Conservation (phyloP, 1,140 invertebrate genomes). For the Drosophila pallidifrons region DNA sequence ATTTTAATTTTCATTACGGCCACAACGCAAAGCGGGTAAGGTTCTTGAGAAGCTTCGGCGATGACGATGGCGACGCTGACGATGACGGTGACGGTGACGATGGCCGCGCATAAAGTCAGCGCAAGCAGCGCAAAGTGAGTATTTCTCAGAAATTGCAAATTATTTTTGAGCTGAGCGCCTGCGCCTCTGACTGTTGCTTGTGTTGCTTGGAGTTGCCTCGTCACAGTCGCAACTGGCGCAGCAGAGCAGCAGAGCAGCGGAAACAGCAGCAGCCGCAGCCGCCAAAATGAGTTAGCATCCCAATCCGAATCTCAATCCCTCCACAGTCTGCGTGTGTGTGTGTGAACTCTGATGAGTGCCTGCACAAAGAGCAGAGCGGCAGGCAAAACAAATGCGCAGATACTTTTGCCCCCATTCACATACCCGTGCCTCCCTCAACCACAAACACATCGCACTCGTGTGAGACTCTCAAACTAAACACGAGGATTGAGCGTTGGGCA, state of each 20-base stretch:
- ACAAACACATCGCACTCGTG: not conserved
- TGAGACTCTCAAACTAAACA: constrained; percentile 13
- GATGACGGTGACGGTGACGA: constrained; percentile 14
- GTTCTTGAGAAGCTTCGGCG: constrained; percentile 75
- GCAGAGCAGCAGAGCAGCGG: constrained; percentile 27
- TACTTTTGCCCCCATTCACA: constrained; percentile 74
- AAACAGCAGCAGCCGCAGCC: constrained; percentile 56
- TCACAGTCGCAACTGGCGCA: constrained; percentile 44
- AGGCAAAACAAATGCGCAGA: constrained; percentile 57
- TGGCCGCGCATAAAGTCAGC: constrained; percentile 67
- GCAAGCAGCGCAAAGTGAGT: constrained; percentile 74
- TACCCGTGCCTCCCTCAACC: constrained; percentile 19
- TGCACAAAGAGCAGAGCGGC: constrained; percentile 20
- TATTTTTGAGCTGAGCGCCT: constrained; percentile 82
- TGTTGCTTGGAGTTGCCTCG: constrained; percentile 38
- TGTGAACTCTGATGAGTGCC: constrained; percentile 34
- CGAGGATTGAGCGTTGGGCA: constrained; percentile 1
- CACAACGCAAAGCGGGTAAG: constrained; percentile 58
- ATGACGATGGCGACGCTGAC: constrained; percentile 28
- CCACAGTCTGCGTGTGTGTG: constrained; percentile 5
- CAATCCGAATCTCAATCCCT: constrained; percentile 64
- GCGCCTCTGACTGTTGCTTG: constrained; percentile 53
- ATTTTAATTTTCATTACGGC: constrained; percentile 83
- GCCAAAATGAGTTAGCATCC: constrained; percentile 82
- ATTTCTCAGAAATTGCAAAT: constrained; percentile 84